Conservation (phyloP, 2,113 vertebrate genomes). For the Meleagris gallopavo region DNA sequence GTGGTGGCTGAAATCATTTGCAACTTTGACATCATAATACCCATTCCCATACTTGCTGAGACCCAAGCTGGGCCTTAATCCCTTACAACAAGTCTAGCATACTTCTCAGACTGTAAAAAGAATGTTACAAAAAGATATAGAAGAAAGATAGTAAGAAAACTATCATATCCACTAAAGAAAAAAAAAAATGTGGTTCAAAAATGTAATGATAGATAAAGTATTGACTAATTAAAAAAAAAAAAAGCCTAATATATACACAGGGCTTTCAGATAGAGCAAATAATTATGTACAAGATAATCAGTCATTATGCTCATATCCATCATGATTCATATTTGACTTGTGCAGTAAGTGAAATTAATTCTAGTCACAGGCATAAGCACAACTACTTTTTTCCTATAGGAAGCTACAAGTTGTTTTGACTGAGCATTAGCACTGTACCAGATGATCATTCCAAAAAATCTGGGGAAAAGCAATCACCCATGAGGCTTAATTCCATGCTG, state of each 20-base stretch:
- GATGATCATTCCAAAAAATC: background rate
- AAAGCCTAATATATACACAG: background rate
- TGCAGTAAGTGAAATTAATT: background rate
- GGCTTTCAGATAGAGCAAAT: conserved; percentile 16
- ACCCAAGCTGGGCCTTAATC: background rate
- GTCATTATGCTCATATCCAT: background rate
- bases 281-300: background rate
- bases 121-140: background rate
- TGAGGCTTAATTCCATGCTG: background rate
- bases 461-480: background rate
- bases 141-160: background rate
- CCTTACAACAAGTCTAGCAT: background rate
- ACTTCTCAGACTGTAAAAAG: background rate
- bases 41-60: background rate
- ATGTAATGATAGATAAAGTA: background rate
- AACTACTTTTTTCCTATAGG: background rate
- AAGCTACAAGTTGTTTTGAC: background rate
- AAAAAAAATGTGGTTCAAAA: background rate
- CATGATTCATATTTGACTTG: conserved; percentile 52
- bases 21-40: background rate
- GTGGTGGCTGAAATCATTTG: background rate
- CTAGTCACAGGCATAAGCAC: background rate
- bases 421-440: background rate
- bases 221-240: background rate
- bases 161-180: background rate